Conservation (phyloP, 2,888 invertebrate species). For the Anticlea derivata region DNA sequence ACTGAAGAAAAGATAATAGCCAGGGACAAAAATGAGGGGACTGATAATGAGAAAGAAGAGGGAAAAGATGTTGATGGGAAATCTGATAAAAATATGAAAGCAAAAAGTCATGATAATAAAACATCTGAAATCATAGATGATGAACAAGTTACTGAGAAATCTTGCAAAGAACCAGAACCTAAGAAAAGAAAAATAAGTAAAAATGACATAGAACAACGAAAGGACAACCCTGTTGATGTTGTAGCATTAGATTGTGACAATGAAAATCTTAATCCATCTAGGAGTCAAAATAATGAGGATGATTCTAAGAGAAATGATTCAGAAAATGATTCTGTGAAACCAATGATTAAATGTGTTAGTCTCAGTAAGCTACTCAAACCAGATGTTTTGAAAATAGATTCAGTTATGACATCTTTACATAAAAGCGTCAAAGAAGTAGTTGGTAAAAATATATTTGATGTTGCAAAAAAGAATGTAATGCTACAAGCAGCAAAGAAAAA, state of each 20-base stretch:
- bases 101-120: not conserved
- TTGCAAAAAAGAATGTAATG: conserved; percentile 17
- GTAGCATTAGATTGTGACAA: conserved; percentile 2
- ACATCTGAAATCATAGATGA: conserved; percentile 13
- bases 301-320: not conserved
- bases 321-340: conserved; percentile 39
- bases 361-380: conserved; percentile 67
- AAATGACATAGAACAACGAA: conserved; percentile 20
- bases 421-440: not conserved
- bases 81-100: conserved; percentile 45
- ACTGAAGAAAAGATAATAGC: conserved; percentile 10
- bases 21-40: conserved; percentile 10
- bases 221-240: conserved; percentile 15
- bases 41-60: conserved; percentile 21
- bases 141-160: conserved; percentile 16
- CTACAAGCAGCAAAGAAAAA: conserved; percentile 13
- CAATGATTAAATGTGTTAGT: conserved; percentile 71
- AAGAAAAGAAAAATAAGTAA: conserved; percentile 27
- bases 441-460: conserved; percentile 13
- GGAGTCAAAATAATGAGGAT: not conserved
- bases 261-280: not conserved
- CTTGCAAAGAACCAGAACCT: conserved; percentile 10
- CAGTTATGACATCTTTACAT: conserved; percentile 4
- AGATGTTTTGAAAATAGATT: conserved; percentile 39
- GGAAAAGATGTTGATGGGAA: conserved; percentile 44